phyloP scores from a whole-genome alignment of 2,888 invertebrate species.

The Tetrapedia diversipes region DNA sequence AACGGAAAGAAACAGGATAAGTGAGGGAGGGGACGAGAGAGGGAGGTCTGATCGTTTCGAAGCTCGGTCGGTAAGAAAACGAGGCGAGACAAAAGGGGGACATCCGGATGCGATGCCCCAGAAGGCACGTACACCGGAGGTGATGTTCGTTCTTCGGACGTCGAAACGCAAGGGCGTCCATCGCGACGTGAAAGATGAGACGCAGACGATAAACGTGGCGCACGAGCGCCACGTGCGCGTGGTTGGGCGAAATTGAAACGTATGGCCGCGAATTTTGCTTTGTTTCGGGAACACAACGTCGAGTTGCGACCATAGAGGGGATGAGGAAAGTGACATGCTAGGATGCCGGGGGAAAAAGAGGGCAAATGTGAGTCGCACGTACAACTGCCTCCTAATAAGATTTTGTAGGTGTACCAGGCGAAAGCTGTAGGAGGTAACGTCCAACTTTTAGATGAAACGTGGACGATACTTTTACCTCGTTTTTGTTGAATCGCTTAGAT shows the following conservation, averaged over 20 bases:
- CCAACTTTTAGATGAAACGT: background rate
- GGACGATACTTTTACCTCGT: background rate
- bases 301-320: background rate
- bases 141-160: constrained; percentile 23
- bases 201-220: constrained; percentile 57
- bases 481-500: too few relatives aligned
- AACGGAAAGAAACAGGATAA: background rate
- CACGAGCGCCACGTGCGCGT: constrained; percentile 22
- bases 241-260: constrained; percentile 61
- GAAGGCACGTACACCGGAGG: constrained; percentile 26
- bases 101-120: constrained; percentile 50
- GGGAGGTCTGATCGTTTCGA: background rate
- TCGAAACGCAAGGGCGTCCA: constrained; percentile 41
- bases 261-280: constrained; percentile 50
- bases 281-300: constrained; percentile 4
- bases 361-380: constrained; percentile 10
- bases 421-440: background rate
- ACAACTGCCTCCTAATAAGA: constrained; percentile 32
- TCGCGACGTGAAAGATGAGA: constrained; percentile 63
- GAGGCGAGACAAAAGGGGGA: constrained; percentile 4
- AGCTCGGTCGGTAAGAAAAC: constrained; percentile 18
- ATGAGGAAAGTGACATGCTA: background rate
- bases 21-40: too few relatives aligned
- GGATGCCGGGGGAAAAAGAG: background rate
- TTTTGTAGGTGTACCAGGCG: constrained; percentile 8